Percentiles rank a stretch among this genome's conserved stretches.
Evolutionary conservation across 2,888 invertebrate species (phyloP).

Genomic region (Drosophila aldrichi): DNA sequence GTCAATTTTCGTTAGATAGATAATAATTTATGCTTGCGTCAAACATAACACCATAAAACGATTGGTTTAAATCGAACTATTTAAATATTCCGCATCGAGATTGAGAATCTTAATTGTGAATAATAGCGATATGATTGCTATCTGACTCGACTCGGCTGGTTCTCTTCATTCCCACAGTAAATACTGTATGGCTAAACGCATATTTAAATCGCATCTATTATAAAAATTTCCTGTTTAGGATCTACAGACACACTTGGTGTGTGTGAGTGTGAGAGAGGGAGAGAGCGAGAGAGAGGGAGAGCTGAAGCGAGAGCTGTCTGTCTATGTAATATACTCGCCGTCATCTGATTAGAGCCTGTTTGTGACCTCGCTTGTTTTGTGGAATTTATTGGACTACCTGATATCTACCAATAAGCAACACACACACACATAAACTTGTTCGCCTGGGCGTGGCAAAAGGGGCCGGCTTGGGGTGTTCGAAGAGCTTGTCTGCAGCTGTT

Average conservation of each 20-base stretch:
- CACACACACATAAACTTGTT: conserved; percentile 44
- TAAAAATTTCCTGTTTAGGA: conserved; percentile 63
- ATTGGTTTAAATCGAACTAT: conserved; percentile 16
- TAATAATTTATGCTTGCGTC: not conserved
- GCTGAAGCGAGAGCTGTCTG: conserved; percentile 13
- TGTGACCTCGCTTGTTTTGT: conserved; percentile 51
- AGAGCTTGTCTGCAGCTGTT: conserved; percentile 26
- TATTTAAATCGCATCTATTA: conserved; percentile 55
- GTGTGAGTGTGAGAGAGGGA: conserved; percentile 1
- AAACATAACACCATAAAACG: not conserved
- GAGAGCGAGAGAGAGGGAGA: not conserved
- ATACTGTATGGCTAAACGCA: conserved; percentile 36
- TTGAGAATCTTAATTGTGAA: conserved; percentile 36
- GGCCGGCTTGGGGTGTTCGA: conserved; percentile 2
- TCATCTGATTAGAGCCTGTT: conserved; percentile 57
- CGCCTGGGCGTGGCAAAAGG: conserved; percentile 25
- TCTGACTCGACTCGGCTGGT: conserved; percentile 3
- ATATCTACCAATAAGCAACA: conserved; percentile 36
- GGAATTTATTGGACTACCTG: conserved; percentile 62
- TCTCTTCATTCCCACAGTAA: conserved; percentile 51
- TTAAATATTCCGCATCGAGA: conserved; percentile 25
- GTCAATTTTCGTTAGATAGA: not conserved
- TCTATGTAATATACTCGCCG: conserved; percentile 36
- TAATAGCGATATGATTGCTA: conserved; percentile 40
- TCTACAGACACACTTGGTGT: not conserved